These are phyloP conservation scores for Sebastes itinus DNA, from an alignment of 2,797 vertebrate genomes.

Conservation along the genomic window DNA sequence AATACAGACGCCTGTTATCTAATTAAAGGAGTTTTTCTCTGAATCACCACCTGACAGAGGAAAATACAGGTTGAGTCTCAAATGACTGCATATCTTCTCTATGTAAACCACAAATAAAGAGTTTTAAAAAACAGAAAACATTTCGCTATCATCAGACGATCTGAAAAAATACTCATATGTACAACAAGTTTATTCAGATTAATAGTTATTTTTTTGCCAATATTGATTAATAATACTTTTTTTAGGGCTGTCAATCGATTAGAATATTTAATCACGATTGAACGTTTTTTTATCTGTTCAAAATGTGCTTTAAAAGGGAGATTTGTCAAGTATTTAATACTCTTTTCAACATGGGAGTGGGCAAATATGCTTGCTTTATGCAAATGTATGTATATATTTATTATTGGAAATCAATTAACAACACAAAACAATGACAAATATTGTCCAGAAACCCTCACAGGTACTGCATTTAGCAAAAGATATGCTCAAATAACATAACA, in stretches of 20 bases:
- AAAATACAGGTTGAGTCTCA: slow-evolving; percentile 21
- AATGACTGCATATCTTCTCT: slow-evolving; percentile 13
- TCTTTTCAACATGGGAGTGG: no score
- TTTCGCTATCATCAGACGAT: neutral
- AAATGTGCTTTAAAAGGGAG: neutral
- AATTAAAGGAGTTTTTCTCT: slow-evolving; percentile 67
- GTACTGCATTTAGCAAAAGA: no score
- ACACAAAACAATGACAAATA: no score
- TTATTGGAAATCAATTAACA: no score
- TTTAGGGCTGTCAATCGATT: neutral
- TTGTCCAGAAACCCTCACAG: no score
- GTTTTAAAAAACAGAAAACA: neutral
- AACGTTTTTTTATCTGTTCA: neutral
- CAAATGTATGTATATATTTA: no score
- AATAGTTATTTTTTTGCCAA: neutral
- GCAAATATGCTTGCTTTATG: no score
- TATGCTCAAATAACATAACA: no score
- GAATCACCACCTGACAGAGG: slow-evolving; percentile 53
- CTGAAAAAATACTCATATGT: neutral
- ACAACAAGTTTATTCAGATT: neutral
- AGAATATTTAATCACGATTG: no score
- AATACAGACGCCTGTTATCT: slow-evolving; percentile 68
- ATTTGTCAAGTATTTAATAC: no score
- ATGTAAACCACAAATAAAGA: neutral
- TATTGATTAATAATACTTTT: neutral